These are phyloP conservation scores for Chanos chanos DNA, from an alignment of 2,797 vertebrate genomes.

Conservation along the genomic window DNA sequence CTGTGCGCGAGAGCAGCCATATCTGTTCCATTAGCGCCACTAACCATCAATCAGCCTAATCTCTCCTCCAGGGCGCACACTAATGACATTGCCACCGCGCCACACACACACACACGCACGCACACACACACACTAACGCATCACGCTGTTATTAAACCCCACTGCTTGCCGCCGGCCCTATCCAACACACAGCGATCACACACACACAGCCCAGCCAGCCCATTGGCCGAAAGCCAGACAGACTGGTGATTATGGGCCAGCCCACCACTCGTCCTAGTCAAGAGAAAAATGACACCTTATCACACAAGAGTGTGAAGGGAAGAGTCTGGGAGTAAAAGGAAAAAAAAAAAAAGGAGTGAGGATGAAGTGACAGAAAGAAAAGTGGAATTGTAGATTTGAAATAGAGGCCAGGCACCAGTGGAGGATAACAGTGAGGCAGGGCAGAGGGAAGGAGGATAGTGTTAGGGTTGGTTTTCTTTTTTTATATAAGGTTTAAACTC, in stretches of 20 bases:
- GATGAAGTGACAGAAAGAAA: no score
- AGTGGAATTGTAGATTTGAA: no score
- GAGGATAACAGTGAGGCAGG: no score
- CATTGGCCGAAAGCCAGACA: conserved; percentile 63
- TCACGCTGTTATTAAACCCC: conserved; percentile 23
- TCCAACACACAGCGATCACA: background rate
- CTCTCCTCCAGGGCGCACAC: conserved; percentile 66
- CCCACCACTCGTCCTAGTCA: no score
- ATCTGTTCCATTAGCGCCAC: conserved; percentile 72
- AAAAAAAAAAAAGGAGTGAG: no score
- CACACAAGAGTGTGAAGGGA: background rate
- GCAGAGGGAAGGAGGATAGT: no score
- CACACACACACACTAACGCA: conserved; percentile 35
- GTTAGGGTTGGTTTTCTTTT: no score
- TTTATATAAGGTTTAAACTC: no score
- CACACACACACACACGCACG: conserved; percentile 30
- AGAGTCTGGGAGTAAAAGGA: no score
- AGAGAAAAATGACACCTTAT: background rate
- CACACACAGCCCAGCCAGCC: conserved; percentile 24
- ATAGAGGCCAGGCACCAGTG: no score
- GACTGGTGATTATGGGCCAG: conserved; percentile 34
- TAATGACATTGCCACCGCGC: conserved; percentile 64
- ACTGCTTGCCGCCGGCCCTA: no score
- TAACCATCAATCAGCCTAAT: conserved; percentile 76
- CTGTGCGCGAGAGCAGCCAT: conserved; percentile 52